A percentile compares a stretch with the other conserved stretches of the same genome.
These are phyloP conservation scores for Furnarius figulus DNA, from an alignment of 2,113 vertebrate species.

Conservation along the genomic window DNA sequence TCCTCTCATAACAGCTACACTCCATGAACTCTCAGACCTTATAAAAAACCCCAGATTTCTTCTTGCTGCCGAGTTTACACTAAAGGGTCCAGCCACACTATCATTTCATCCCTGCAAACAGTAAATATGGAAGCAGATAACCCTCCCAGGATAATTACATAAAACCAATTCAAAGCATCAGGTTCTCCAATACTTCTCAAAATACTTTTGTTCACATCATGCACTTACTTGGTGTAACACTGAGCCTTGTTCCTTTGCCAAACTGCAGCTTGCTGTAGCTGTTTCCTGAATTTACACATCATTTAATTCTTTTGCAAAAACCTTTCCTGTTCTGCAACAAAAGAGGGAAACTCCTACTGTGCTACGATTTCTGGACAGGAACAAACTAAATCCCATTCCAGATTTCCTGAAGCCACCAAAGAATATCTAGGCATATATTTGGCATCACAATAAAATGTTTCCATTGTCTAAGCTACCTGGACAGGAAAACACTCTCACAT, in stretches of 20 bases:
- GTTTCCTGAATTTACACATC: constrained; percentile 8
- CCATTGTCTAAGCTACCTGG: not conserved
- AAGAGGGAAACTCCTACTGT: not conserved
- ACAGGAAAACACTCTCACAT: not conserved
- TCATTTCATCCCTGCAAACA: not conserved
- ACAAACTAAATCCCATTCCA: not conserved
- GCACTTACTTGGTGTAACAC: constrained; percentile 62
- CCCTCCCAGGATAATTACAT: not conserved
- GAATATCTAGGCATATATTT: not conserved
- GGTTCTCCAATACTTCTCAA: not conserved
- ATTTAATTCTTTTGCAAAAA: constrained; percentile 52
- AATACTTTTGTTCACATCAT: not conserved
- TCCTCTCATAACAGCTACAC: not conserved
- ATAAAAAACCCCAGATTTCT: fast-evolving
- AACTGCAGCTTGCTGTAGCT: not conserved
- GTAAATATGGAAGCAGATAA: not conserved
- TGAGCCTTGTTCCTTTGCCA: constrained; percentile 63
- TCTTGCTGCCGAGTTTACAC: not conserved
- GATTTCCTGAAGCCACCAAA: not conserved
- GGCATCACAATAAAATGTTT: not conserved
- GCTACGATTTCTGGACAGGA: not conserved
- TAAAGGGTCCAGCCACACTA: not conserved
- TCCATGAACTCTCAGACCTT: not conserved
- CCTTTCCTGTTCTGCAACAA: not conserved
- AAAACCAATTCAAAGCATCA: not conserved